These are phyloP conservation scores for Bovichtus diacanthus DNA, from an alignment of 2,797 vertebrate species.

Conservation along the genomic window DNA sequence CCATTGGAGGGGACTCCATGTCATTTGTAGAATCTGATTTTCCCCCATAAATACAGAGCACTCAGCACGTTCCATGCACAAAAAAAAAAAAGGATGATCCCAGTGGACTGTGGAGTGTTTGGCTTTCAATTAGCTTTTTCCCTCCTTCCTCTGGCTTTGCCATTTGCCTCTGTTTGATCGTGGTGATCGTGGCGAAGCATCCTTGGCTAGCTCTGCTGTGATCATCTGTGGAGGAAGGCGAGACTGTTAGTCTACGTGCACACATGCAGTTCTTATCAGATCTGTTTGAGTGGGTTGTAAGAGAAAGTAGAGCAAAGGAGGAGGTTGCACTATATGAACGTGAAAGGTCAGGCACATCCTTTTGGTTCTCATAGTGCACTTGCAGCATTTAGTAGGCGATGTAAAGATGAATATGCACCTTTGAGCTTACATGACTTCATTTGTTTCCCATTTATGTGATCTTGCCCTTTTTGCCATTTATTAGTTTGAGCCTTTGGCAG, in stretches of 20 bases:
- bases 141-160: constrained; percentile 49
- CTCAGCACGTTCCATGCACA: constrained; percentile 66
- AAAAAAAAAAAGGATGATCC: constrained; percentile 58
- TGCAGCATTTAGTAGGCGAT: neutral
- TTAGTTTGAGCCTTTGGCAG: constrained; percentile 34
- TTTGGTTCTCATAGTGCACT: neutral
- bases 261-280: constrained; percentile 31
- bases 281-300: constrained; percentile 22
- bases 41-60: constrained; percentile 70
- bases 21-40: constrained; percentile 79
- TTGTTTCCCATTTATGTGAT: neutral
- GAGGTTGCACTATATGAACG: constrained; percentile 7
- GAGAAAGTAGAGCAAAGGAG: constrained; percentile 7
- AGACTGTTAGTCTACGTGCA: constrained; percentile 35
- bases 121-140: constrained; percentile 80
- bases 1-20: constrained; percentile 74
- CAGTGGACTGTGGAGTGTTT: constrained; percentile 69
- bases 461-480: constrained; percentile 34
- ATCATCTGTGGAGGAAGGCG: constrained; percentile 40
- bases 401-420: neutral
- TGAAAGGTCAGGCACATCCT: constrained; percentile 30
- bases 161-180: constrained; percentile 65
- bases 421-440: constrained; percentile 10
- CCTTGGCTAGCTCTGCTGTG: constrained; percentile 38
- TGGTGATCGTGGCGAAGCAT: constrained; percentile 39